These are phyloP conservation scores for Polypterus bichir DNA, from an alignment of 2,113 vertebrate species.

Conservation along the genomic window DNA sequence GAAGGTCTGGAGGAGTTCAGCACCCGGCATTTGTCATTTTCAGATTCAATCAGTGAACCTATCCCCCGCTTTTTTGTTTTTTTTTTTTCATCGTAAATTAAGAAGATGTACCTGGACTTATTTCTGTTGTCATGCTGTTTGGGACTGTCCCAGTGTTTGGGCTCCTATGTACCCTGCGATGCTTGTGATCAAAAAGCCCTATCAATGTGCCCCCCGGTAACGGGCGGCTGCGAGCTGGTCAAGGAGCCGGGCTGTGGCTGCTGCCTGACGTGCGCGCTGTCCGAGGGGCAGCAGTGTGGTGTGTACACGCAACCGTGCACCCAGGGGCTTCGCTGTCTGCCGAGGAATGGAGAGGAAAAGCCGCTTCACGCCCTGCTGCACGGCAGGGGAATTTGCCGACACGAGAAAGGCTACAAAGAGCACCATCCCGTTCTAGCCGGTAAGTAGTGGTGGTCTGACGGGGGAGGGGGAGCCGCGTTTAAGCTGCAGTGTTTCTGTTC, in stretches of 20 bases:
- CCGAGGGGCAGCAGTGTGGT: constrained; percentile 84
- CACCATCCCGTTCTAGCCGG: constrained; percentile 51
- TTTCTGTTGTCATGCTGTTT: constrained; percentile 63
- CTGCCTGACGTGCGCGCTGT: constrained; percentile 90
- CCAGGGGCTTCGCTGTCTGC: constrained; percentile 82
- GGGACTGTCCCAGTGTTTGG: constrained; percentile 62
- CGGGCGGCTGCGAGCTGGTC: constrained; percentile 84
- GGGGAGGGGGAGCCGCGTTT: too few species aligned
- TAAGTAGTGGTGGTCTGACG: constrained; percentile 44
- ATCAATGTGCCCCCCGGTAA: constrained; percentile 81
- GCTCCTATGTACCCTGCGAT: constrained; percentile 90
- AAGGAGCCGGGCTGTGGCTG: constrained; percentile 97
- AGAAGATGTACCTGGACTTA: constrained; percentile 62
- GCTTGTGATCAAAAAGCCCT: constrained; percentile 88
- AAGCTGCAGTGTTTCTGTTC: too few species aligned
- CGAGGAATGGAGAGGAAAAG: constrained; percentile 87
- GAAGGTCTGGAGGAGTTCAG: not conserved
- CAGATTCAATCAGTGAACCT: not conserved
- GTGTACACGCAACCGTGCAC: constrained; percentile 93
- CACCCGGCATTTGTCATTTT: not conserved
- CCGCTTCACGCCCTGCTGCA: constrained; percentile 91
- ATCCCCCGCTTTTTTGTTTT: not conserved
- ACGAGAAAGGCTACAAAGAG: constrained; percentile 87
- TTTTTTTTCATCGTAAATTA: constrained; percentile 5
- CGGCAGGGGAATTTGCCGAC: constrained; percentile 83